phyloP scores from a whole-genome alignment of 2,113 vertebrate species.

The Rhinogobius similis region DNA sequence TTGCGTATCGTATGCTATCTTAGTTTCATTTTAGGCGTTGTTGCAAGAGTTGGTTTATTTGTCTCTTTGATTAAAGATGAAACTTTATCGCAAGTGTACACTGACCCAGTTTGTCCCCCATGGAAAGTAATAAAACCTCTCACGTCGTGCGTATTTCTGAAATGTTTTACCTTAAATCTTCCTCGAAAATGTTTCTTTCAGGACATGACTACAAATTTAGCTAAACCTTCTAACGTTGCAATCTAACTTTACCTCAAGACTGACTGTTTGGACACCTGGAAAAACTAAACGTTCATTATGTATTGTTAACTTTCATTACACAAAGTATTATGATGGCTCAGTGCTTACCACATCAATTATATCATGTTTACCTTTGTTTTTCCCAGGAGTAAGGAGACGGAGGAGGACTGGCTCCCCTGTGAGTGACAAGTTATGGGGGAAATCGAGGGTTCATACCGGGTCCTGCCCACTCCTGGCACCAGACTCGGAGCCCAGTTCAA shows the following conservation, averaged over 20 bases:
- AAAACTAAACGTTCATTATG: neutral
- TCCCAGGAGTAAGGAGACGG: slow-evolving; percentile 49
- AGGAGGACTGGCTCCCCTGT: slow-evolving; percentile 31
- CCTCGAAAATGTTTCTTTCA: neutral
- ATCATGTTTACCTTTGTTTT: neutral
- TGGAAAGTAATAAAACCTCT: neutral
- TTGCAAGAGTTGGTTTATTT: neutral
- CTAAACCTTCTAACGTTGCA: neutral
- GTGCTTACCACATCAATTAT: neutral
- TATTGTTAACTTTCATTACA: neutral
- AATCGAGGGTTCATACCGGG: slow-evolving; percentile 89
- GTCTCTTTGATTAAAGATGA: neutral
- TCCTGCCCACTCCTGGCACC: slow-evolving; percentile 86
- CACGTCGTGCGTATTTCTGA: neutral
- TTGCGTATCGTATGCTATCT: neutral
- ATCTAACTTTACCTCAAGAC: slow-evolving; percentile 9
- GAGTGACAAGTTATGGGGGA: slow-evolving; percentile 86
- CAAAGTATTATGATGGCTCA: neutral
- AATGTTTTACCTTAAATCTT: neutral
- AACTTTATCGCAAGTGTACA: neutral
- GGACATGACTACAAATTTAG: no score
- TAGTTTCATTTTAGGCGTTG: neutral
- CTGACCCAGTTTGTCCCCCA: slow-evolving; percentile 20
- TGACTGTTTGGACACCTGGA: neutral
- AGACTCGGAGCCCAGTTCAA: slow-evolving; percentile 84